These are phyloP conservation scores for Rhagoletis pomonella DNA, from an alignment of 1,140 invertebrate genomes.

Conservation along the genomic window DNA sequence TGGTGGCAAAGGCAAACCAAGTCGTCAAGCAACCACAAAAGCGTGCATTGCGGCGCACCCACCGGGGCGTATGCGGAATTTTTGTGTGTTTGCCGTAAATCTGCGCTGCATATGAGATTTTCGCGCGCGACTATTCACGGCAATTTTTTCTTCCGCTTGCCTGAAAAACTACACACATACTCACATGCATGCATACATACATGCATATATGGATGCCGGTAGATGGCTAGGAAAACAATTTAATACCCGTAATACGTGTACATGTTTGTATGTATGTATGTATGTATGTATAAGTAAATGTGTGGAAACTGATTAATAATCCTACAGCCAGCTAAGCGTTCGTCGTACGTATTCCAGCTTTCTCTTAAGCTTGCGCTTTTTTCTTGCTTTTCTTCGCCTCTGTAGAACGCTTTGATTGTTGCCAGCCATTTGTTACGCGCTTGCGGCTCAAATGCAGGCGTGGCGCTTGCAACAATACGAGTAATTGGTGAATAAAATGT, in stretches of 20 bases:
- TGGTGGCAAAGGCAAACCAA: neutral
- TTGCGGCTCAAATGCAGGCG: constrained; percentile 24
- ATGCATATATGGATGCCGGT: neutral
- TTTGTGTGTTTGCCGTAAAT: constrained; percentile 42
- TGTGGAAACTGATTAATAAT: constrained; percentile 38
- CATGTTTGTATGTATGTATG: neutral
- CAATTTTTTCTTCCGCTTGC: too few species aligned
- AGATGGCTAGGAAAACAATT: neutral
- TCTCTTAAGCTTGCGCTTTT: constrained; percentile 12
- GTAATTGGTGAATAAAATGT: neutral
- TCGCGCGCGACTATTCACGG: neutral
- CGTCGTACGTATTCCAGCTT: constrained; percentile 31
- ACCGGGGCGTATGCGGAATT: constrained; percentile 32
- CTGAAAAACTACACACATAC: neutral
- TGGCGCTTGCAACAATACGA: neutral
- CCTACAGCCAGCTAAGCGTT: constrained; percentile 16
- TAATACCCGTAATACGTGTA: neutral
- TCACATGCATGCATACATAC: neutral
- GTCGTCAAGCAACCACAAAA: constrained; percentile 23
- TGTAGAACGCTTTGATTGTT: neutral
- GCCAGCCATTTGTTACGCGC: neutral
- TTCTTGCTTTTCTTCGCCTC: constrained; percentile 20
- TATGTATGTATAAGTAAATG: neutral
- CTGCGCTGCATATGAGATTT: neutral
- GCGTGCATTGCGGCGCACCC: neutral